Percentiles rank a stretch among this genome's conserved stretches.
These are phyloP conservation scores for Macaria notata DNA, from an alignment of 2,888 invertebrate species.

Conservation along the genomic window DNA sequence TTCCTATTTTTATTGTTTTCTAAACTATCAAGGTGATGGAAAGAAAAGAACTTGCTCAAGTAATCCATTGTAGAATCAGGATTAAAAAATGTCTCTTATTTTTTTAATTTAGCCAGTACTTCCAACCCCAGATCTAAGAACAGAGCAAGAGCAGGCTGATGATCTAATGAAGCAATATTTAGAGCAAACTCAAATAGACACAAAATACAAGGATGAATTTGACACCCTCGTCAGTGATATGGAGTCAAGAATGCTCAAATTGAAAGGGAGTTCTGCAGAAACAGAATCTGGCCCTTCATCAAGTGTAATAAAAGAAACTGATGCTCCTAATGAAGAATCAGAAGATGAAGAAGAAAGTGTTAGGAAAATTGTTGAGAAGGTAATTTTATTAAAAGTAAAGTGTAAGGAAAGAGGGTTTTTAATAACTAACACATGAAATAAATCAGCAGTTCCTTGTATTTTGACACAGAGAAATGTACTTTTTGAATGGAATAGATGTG, in stretches of 20 bases:
- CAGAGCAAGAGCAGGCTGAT: conserved; percentile 87
- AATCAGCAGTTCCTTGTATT: no score
- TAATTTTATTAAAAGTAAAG: no score
- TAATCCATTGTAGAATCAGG: no score
- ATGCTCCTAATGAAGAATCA: conserved; percentile 35
- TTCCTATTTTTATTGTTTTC: no score
- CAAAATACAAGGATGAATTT: conserved; percentile 63
- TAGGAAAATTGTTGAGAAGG: conserved; percentile 63
- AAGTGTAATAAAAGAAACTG: conserved; percentile 16
- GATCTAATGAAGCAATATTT: conserved; percentile 85
- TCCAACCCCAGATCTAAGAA: conserved; percentile 80
- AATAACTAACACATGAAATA: no score
- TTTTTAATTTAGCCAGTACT: conserved; percentile 56
- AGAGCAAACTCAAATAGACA: conserved; percentile 75
- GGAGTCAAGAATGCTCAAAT: conserved; percentile 57
- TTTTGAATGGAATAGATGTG: no score
- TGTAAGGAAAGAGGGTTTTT: no score
- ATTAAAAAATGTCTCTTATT: no score
- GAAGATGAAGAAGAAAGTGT: conserved; percentile 65
- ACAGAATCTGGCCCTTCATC: conserved; percentile 19
- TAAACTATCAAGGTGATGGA: no score
- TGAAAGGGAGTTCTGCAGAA: conserved; percentile 44
- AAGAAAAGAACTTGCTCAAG: no score
- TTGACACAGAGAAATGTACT: no score
- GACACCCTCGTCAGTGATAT: conserved; percentile 62